Evolutionary conservation across 1,140 invertebrate species (phyloP).

Genomic region (Temnothorax nylanderi): DNA sequence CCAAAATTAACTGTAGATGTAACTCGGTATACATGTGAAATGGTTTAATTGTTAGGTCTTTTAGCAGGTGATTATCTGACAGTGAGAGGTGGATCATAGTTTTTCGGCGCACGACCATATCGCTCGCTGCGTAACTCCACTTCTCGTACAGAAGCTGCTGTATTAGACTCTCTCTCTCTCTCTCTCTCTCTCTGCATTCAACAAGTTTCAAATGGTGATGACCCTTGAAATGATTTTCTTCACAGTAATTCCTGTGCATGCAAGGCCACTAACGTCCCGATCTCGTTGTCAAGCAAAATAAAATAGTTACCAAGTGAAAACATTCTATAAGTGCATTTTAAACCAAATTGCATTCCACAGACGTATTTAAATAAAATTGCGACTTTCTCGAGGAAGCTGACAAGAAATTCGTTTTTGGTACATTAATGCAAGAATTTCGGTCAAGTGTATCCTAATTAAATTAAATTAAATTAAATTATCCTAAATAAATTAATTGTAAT

Average conservation of each 20-base stretch:
- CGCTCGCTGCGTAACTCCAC: too few species aligned
- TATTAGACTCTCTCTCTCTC: neutral
- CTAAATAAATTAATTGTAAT: neutral
- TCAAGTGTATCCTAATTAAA: neutral
- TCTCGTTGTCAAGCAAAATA: neutral
- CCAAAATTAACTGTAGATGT: too few species aligned
- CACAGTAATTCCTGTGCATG: neutral
- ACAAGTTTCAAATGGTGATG: slow-evolving; percentile 4
- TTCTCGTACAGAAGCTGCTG: too few species aligned
- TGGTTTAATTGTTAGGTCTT: too few species aligned
- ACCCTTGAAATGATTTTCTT: slow-evolving; percentile 14
- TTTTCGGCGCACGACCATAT: too few species aligned
- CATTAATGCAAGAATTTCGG: neutral
- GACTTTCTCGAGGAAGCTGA: neutral
- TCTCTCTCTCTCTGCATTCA: neutral
- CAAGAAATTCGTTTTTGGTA: neutral
- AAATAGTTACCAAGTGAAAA: slow-evolving; percentile 25
- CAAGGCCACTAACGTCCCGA: neutral
- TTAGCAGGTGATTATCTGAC: too few species aligned
- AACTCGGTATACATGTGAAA: too few species aligned
- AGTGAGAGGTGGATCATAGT: too few species aligned
- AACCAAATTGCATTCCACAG: slow-evolving; percentile 22
- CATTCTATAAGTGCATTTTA: neutral
- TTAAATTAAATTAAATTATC: too few species aligned
- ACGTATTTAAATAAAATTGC: slow-evolving; percentile 37